phyloP scores from a whole-genome alignment of 1,140 invertebrate species.

The Hyphantria cunea region DNA sequence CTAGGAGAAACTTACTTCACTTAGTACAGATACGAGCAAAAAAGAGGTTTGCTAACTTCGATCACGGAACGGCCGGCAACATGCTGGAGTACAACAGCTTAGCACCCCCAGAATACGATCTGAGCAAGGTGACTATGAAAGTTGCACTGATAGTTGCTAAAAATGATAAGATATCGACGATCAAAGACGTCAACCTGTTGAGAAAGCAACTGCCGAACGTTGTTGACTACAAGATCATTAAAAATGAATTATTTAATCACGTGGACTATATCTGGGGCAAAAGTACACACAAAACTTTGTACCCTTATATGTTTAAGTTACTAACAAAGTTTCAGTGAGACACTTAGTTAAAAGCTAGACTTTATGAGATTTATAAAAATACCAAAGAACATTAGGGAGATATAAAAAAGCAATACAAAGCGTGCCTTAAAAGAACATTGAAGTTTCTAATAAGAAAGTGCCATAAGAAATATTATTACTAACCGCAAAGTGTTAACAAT shows the following conservation, averaged over 20 bases:
- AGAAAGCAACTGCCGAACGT: constrained; percentile 64
- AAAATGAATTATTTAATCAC: constrained; percentile 36
- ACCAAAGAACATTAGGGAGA: no score
- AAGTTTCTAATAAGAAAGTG: no score
- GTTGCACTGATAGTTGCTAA: constrained; percentile 82
- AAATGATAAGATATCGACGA: constrained; percentile 84
- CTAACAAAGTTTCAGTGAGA: constrained; percentile 22
- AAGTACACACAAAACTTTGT: constrained; percentile 11
- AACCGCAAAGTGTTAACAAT: no score
- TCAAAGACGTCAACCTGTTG: constrained; percentile 78
- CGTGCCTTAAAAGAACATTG: no score
- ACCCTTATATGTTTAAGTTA: constrained; percentile 28
- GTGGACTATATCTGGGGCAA: constrained; percentile 37
- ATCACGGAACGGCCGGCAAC: constrained; percentile 79
- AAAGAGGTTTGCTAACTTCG: constrained; percentile 62
- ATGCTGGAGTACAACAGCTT: constrained; percentile 68
- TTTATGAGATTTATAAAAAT: no score
- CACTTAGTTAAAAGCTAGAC: neutral
- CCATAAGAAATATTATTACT: no score
- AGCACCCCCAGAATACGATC: constrained; percentile 80
- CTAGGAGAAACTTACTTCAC: constrained; percentile 85
- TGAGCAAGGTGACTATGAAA: constrained; percentile 79
- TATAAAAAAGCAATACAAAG: no score
- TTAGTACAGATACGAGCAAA: constrained; percentile 79
- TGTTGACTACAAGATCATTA: constrained; percentile 62